Evolutionary conservation across 53 echinoderm and acorn worm genomes (phyloP).

Genomic region (Paracentrotus lividus): DNA sequence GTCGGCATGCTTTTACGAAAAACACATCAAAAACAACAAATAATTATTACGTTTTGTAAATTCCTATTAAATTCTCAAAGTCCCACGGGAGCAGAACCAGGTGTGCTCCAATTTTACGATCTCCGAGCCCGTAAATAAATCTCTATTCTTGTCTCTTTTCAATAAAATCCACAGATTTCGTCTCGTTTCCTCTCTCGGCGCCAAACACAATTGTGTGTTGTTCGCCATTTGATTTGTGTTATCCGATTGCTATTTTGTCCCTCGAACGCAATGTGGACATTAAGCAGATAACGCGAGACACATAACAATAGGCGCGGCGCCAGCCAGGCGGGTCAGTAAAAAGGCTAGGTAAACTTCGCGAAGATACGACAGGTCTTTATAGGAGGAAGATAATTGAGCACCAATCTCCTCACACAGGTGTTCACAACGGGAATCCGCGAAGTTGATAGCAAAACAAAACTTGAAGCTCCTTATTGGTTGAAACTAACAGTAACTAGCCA

Average conservation of each 20-base stretch:
- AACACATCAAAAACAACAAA: too few species aligned
- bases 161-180: not conserved
- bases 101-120: not conserved
- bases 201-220: conserved; percentile 41
- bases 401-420: conserved; percentile 40
- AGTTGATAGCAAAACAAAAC: not conserved
- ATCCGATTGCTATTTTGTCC: conserved; percentile 3
- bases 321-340: conserved; percentile 46
- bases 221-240: not conserved
- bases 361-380: conserved; percentile 9
- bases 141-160: not conserved
- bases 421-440: not conserved
- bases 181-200: not conserved
- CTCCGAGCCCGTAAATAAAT: not conserved
- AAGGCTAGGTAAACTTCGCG: conserved; percentile 40
- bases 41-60: not conserved
- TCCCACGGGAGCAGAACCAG: conserved; percentile 10
- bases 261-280: conserved; percentile 44
- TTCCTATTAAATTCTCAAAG: not conserved
- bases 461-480: not conserved
- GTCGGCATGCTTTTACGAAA: too few species aligned
- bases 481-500: too few species aligned
- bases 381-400: conserved; percentile 11
- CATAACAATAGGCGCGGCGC: conserved; percentile 49
- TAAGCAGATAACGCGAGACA: conserved; percentile 50